phyloP scores from a whole-genome alignment of 2,888 invertebrate species.

The Phlogophora meticulosa region DNA sequence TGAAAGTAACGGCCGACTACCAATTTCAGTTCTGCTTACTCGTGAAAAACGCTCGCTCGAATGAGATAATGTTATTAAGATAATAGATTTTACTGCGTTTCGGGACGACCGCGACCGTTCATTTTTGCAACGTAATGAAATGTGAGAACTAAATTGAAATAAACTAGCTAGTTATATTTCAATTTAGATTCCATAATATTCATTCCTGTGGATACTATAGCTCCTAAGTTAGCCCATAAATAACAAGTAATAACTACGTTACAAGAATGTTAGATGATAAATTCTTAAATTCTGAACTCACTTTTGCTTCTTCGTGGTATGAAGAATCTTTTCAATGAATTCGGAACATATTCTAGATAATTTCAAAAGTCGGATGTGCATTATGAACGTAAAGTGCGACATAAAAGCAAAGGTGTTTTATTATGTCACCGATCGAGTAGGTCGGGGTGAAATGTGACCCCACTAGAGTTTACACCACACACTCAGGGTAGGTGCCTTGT shows the following conservation, averaged over 20 bases:
- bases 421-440: slow-evolving; percentile 31
- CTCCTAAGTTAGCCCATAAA: slow-evolving; percentile 40
- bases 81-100: slow-evolving; percentile 55
- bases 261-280: slow-evolving; percentile 45
- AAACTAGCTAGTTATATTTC: slow-evolving; percentile 30
- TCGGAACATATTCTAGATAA: slow-evolving; percentile 40
- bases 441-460: slow-evolving; percentile 39
- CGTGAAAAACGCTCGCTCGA: slow-evolving; percentile 52
- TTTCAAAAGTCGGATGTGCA: slow-evolving; percentile 44
- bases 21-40: slow-evolving; percentile 59
- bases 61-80: slow-evolving; percentile 57
- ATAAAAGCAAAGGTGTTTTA: slow-evolving; percentile 47
- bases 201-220: slow-evolving; percentile 19
- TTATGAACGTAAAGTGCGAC: slow-evolving; percentile 33
- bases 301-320: slow-evolving; percentile 3
- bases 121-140: slow-evolving; percentile 33
- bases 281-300: slow-evolving; percentile 38
- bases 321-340: slow-evolving; percentile 51
- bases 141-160: slow-evolving; percentile 40
- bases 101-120: background rate
- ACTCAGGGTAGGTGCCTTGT: slow-evolving; percentile 1
- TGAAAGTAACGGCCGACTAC: slow-evolving; percentile 60
- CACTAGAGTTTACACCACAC: slow-evolving; percentile 37
- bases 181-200: slow-evolving; percentile 37
- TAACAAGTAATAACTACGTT: slow-evolving; percentile 43